Evolutionary conservation across 2,797 vertebrate species (phyloP).

Genomic region (Anguilla marmorata): DNA sequence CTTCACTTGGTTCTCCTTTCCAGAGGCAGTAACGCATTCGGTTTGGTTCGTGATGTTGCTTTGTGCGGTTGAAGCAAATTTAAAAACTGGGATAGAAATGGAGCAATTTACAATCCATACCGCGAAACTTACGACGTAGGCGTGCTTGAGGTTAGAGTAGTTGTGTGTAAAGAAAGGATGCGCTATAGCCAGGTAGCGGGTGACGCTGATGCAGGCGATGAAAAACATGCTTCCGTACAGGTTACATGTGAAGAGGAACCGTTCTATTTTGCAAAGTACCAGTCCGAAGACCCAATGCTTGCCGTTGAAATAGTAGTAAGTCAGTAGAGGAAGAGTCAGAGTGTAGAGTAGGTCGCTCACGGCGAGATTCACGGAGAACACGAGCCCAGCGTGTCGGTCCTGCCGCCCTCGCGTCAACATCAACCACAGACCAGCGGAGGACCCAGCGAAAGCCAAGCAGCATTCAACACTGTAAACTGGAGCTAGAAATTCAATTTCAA

Average conservation of each 20-base stretch:
- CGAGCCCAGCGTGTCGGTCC: constrained; percentile 44
- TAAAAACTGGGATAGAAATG: constrained; percentile 43
- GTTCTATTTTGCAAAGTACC: constrained; percentile 55
- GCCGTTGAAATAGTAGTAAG: constrained; percentile 42
- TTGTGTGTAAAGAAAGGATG: constrained; percentile 55
- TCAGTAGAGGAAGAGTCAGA: constrained; percentile 47
- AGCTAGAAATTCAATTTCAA: constrained; percentile 23
- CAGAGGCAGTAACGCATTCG: constrained; percentile 45
- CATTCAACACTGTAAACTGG: constrained; percentile 45
- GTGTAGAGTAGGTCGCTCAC: constrained; percentile 56
- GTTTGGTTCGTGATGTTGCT: fast-evolving
- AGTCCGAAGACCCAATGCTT: constrained; percentile 56
- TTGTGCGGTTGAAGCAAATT: constrained; percentile 44
- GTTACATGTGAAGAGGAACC: constrained; percentile 61
- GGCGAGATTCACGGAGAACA: constrained; percentile 56
- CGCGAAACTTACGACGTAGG: background rate
- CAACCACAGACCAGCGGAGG: constrained; percentile 49
- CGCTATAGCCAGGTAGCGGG: constrained; percentile 56
- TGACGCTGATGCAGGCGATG: constrained; percentile 62
- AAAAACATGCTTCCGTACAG: constrained; percentile 58
- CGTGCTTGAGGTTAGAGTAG: constrained; percentile 40
- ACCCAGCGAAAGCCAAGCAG: constrained; percentile 42
- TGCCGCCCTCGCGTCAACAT: background rate
- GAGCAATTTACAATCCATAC: constrained; percentile 46
- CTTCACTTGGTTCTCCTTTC: fast-evolving